A percentile compares a stretch with the other conserved stretches of the same genome.
phyloP scores from a whole-genome alignment of 2,888 invertebrate species.

The Polyommatus iphigenia region DNA sequence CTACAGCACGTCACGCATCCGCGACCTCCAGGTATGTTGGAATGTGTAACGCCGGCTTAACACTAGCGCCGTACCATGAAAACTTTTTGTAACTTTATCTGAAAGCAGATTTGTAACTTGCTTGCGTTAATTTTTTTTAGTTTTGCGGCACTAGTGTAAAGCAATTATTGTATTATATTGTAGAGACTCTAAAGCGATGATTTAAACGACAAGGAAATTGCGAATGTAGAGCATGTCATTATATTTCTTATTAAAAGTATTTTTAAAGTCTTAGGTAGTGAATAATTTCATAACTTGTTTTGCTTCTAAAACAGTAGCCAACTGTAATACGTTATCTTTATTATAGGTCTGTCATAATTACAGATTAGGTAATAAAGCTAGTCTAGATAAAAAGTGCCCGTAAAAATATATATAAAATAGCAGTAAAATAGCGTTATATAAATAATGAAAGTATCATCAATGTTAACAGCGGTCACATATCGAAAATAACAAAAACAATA shows the following conservation, averaged over 20 bases:
- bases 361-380: conserved; percentile 4
- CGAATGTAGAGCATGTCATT: background rate
- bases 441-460: conserved; percentile 22
- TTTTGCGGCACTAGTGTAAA: too few relatives aligned
- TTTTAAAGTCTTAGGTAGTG: background rate
- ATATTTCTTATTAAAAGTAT: background rate
- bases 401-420: conserved; percentile 15
- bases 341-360: background rate
- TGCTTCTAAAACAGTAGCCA: background rate
- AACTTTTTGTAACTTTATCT: too few relatives aligned
- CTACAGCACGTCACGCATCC: conserved; percentile 75
- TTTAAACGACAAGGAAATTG: background rate
- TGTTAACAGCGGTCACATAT: conserved; percentile 3
- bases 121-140: too few relatives aligned
- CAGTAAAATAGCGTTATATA: conserved; percentile 8
- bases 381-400: background rate
- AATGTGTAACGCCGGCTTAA: background rate
- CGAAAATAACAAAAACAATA: conserved; percentile 15
- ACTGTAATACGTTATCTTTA: background rate
- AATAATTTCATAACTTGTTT: background rate
- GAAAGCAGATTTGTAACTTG: too few relatives aligned
- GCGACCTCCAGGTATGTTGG: conserved; percentile 63
- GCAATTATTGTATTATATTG: too few relatives aligned
- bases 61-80: background rate
- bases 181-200: background rate